These are phyloP conservation scores for Lepidurus couesii DNA, from an alignment of 1,140 invertebrate genomes.

Conservation along the genomic window DNA sequence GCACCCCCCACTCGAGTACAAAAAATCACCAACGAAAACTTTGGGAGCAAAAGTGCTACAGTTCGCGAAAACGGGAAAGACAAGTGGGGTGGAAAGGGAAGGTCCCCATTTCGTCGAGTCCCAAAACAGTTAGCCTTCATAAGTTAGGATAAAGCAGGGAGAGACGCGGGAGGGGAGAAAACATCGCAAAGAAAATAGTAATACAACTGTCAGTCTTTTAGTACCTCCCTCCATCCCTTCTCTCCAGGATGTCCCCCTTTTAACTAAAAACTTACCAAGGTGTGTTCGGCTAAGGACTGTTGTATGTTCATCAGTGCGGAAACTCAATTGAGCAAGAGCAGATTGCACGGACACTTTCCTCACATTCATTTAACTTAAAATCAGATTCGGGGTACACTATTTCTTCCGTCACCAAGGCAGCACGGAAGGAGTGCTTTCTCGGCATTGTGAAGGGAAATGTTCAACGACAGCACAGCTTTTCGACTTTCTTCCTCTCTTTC, in stretches of 20 bases:
- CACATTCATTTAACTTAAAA: constrained; percentile 13
- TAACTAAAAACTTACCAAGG: background rate
- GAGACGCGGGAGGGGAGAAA: too few species aligned
- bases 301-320: background rate
- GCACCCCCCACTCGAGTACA: too few species aligned
- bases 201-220: too few species aligned
- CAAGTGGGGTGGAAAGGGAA: too few species aligned
- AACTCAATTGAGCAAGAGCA: background rate
- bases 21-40: too few species aligned
- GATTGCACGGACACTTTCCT: constrained; percentile 9
- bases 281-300: background rate
- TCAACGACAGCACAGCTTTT: background rate
- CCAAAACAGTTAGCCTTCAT: too few species aligned
- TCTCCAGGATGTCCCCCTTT: background rate
- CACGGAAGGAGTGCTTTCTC: background rate
- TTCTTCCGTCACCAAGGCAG: constrained; percentile 1
- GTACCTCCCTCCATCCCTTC: background rate
- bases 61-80: too few species aligned
- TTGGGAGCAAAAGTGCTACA: too few species aligned
- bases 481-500: background rate
- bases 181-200: too few species aligned
- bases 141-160: too few species aligned
- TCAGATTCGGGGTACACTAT: background rate
- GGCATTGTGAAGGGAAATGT: background rate
- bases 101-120: too few species aligned